Evolutionary conservation across 2,113 vertebrate genomes (phyloP).

Genomic region (Prunella fulvescens): DNA sequence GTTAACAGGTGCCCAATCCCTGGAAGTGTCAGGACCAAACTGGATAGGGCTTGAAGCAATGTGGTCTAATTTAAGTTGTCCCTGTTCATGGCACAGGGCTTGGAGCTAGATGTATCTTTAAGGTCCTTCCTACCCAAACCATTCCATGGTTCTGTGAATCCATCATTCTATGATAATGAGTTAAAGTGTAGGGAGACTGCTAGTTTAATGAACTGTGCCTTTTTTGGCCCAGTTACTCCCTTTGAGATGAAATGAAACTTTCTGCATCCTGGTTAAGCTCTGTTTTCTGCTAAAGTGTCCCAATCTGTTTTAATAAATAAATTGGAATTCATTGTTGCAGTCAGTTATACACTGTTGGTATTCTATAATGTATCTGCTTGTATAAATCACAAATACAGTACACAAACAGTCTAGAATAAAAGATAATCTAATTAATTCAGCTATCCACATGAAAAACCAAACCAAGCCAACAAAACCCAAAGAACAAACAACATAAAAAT

Average conservation of each 20-base stretch:
- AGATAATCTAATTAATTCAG: neutral
- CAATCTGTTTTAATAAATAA: neutral
- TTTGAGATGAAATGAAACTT: neutral
- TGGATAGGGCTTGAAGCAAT: neutral
- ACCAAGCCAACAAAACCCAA: neutral
- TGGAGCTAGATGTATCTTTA: neutral
- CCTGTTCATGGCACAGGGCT: neutral
- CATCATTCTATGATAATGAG: neutral
- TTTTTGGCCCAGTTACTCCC: neutral
- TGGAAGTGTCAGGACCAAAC: neutral
- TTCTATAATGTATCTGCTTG: neutral
- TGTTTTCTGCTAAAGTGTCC: neutral
- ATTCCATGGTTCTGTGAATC: neutral
- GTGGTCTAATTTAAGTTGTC: no score
- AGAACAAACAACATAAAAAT: neutral
- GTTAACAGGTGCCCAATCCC: neutral
- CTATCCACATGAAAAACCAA: neutral
- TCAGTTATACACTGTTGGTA: neutral
- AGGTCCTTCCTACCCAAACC: neutral
- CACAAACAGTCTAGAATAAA: neutral
- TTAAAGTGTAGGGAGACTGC: neutral
- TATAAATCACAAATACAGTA: neutral
- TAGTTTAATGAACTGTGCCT: neutral
- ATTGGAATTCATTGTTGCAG: neutral
- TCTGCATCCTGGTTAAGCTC: neutral